Evolutionary conservation across 2,113 vertebrate species (phyloP), one percentile per base, ranked within the genome.

Genomic region (Nycticryphes semicollaris): DNA sequence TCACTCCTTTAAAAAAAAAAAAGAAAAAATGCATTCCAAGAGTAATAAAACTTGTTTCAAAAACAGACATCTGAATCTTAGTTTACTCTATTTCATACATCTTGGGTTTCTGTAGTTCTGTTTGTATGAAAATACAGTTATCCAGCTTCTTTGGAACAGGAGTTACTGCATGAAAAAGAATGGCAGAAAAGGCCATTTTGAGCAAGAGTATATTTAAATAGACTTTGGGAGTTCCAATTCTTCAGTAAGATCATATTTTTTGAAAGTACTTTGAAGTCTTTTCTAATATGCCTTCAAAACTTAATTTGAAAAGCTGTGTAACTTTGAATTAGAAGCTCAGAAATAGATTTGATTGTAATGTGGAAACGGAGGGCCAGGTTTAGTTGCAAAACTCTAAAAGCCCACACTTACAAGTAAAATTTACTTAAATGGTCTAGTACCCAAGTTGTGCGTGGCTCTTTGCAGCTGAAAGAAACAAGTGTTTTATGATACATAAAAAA

Each of bases 391-490:
- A 68, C 25, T 51, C 15, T 53, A 72, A 33, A 24, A 35, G 75
- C 75, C 31, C 10, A 19, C 22, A 33, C 25, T 35, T 76, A 35
- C 2, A 51, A 63, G 33, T 83, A 18, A 12, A 20, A 24, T 84
- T 86, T 66, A 30, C 50, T 83, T 35, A 50, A 66, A 57, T 77
- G 27, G 22, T 77, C 13, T 77, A 8, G 27, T 74, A 47, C 37
- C 15, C 37, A 47, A 93, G 67, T n/a, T 37, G 22, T 50, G 14
- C 0, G 4, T 8, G 48, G 33, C 63, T 86, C 59, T 67, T 79
- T 27, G 45, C n/a, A 70, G 50, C 83, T 90, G 72, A 86, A 86
- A 96, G 70, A 79, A 96, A 53, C 79, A 81, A 94, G 68, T 63
- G 69, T 31, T 89, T 89, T 77, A 37, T 59, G 89, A 59, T 84